A percentile compares a stretch with the other conserved stretches of the same genome.
Conservation (phyloP, 2,113 vertebrate genomes). For the Tragelaphus buxtoni region DNA sequence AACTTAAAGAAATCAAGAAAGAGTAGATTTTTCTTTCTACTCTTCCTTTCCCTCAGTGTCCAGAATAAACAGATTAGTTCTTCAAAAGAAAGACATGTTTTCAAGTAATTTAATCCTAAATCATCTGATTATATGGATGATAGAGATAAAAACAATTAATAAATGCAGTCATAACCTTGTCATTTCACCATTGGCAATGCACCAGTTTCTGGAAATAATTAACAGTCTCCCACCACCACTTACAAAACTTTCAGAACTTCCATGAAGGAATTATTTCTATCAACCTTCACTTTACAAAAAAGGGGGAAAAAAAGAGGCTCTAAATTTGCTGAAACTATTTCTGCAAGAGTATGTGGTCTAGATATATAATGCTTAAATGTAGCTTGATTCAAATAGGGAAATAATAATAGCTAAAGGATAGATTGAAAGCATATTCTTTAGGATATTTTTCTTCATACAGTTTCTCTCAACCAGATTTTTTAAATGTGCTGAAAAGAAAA, state of each 20-base stretch:
- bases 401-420: neutral
- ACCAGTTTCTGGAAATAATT: neutral
- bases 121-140: neutral
- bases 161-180: neutral
- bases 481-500: neutral
- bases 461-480: neutral
- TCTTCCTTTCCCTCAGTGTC: neutral
- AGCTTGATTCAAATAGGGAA: neutral
- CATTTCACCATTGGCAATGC: neutral
- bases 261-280: neutral
- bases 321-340: neutral
- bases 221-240: neutral
- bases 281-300: neutral
- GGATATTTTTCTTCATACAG: neutral
- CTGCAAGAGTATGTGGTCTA: neutral
- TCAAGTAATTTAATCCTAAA: neutral
- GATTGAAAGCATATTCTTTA: neutral
- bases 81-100: neutral
- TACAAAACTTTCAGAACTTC: neutral
- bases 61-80: neutral
- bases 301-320: rapidly evolving
- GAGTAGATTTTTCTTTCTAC: neutral
- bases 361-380: neutral
- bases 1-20: neutral
- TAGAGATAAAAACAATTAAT: neutral